Base-by-base conservation (phyloP, 2,113 vertebrate genomes). In the Podarcis muralis region DNA sequence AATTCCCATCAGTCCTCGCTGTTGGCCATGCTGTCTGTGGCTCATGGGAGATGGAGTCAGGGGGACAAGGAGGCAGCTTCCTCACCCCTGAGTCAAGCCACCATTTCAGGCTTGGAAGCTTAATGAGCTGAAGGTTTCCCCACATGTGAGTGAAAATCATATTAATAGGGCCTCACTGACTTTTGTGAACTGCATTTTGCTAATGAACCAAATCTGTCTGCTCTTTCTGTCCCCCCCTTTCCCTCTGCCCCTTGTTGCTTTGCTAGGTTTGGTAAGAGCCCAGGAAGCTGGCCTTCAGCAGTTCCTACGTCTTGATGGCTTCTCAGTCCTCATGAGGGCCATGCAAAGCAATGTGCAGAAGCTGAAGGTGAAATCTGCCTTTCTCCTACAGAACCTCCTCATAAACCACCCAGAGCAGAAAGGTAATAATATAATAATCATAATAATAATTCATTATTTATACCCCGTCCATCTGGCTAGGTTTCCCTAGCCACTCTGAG, bases 311-410 rank as follows among this genome's bases (percentile, higher is more conserved):
- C 95, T 96, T 1, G 98, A 99, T 0, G 98, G 98, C 35, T 98
- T 98, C 95, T 99, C 98, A 0, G 97, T 99, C 90, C 92, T 99
- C 87, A 98, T 99, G 98, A 95, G 98, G 68, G 98, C 97, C 85
- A 98, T 99, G 98, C 98, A 99, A 95, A 97, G 97, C 1, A 96
- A 97, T 30, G 96, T 97, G 13, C 96, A 98, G 94, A 98, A 98
- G 90, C 97, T 98, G 86, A 96, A 97, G 83, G 98, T 98, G 85
- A 99, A 99, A 94, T 98, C 98, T 0, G 98, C 98, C 0, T 99
- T 99, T 89, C 96, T 99, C 81, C 95, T 99, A 83, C 97, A 98
- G 88, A 98, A 97, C 93, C 96, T 99, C 85, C 95, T 99, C 84
- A 96, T 93, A 27, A 97, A 97, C 84, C 97, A 98, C 90, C 97